A percentile compares a stretch with the other conserved stretches of the same genome.
phyloP scores from a whole-genome alignment of 1,140 invertebrate species.

The Trichoplusia ni region DNA sequence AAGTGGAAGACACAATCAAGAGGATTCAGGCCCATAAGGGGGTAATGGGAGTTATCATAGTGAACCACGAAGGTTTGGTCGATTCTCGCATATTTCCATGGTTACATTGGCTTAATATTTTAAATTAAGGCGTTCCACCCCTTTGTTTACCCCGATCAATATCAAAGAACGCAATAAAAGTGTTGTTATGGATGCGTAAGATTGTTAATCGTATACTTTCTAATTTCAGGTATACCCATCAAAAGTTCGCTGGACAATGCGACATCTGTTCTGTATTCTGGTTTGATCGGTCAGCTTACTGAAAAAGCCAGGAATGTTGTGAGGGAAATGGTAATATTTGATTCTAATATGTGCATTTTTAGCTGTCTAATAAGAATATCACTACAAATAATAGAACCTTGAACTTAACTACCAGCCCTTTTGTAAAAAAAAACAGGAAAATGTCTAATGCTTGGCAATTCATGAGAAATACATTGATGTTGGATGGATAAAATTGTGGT shows the following conservation, averaged over 20 bases:
- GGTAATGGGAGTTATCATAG: conserved; percentile 97
- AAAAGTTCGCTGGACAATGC: conserved; percentile 98
- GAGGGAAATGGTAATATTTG: conserved; percentile 88
- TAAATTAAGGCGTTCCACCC: not conserved
- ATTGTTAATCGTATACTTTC: conserved; percentile 14
- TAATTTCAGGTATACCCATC: conserved; percentile 90
- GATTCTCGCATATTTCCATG: conserved; percentile 57
- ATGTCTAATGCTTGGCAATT: too few species aligned
- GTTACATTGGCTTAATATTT: conserved; percentile 22
- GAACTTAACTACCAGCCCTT: too few species aligned
- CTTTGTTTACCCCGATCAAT: not conserved
- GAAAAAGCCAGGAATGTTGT: conserved; percentile 97
- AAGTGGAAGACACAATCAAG: conserved; percentile 99
- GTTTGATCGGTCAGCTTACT: conserved; percentile 94
- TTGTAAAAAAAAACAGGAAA: too few species aligned
- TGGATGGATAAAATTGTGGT: too few species aligned
- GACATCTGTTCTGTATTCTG: conserved; percentile 97
- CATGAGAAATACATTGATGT: too few species aligned
- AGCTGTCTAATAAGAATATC: not conserved
- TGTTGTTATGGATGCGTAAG: too few species aligned
- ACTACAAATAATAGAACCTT: too few species aligned
- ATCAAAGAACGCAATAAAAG: not conserved
- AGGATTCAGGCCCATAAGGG: conserved; percentile 98
- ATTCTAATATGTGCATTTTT: not conserved
- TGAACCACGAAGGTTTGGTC: conserved; percentile 95